A percentile compares a stretch with the other conserved stretches of the same genome.
phyloP scores from a whole-genome alignment of 2,797 vertebrate species.

The Microctenopoma steveboyesi region DNA sequence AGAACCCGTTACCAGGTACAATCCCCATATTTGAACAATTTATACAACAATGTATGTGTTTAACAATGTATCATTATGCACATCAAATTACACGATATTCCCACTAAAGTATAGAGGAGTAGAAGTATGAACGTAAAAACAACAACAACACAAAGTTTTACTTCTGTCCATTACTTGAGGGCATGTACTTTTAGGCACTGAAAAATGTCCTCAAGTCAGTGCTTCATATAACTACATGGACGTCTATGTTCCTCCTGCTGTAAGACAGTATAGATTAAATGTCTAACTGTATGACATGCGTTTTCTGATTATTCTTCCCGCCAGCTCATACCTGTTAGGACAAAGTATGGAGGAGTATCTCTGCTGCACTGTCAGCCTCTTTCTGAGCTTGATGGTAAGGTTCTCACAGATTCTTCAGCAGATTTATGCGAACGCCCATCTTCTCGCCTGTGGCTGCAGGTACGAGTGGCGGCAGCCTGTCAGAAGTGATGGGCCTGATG shows the following conservation, averaged over 20 bases:
- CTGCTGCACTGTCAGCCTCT: constrained; percentile 36
- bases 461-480: constrained; percentile 82
- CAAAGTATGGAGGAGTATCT: constrained; percentile 11
- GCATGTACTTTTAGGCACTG: neutral
- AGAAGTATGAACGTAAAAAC: neutral
- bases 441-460: constrained; percentile 82
- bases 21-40: neutral
- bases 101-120: neutral
- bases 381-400: constrained; percentile 37
- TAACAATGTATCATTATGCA: no score
- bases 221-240: constrained; percentile 6
- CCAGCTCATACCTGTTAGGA: constrained; percentile 20
- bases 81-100: neutral
- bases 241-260: constrained; percentile 25
- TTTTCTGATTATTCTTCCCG: constrained; percentile 28
- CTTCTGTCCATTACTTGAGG: neutral
- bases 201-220: neutral
- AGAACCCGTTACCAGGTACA: neutral
- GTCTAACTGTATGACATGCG: constrained; percentile 32
- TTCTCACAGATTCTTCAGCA: constrained; percentile 77
- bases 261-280: constrained; percentile 41
- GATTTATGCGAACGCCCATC: constrained; percentile 77
- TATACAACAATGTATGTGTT: no score
- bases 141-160: neutral
- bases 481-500: constrained; percentile 74